Base-by-base conservation (phyloP, 2,888 invertebrate species). In the Callosobruchus maculatus region DNA sequence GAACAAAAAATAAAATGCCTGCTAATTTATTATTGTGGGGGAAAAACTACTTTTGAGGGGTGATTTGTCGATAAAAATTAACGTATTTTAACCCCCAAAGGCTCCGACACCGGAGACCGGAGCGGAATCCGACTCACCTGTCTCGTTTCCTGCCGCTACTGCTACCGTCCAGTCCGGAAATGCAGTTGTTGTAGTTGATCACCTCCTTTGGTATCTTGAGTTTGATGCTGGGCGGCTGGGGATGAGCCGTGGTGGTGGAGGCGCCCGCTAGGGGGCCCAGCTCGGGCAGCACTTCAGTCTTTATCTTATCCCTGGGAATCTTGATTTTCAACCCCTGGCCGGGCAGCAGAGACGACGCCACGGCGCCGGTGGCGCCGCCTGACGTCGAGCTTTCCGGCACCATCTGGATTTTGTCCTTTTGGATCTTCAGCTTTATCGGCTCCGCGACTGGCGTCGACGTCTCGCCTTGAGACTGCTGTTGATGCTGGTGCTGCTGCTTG, bases 201-300 rank as follows among this genome's bases (percentile, higher is more conserved):
- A 91, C 90, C 78, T 94, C 94, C 82, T 94, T 94, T 26, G 94
- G 91, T 78, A 95, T 95, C 88, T 95, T 95, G 80, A 95, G 93
- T 86, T 94, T 95, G 69, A 95, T 86, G 0, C 91, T 22, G n/a
- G 79, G 76, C 20, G 67, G 21, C 7, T 68, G 68, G 20, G 7
- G 21, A 9, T n/a, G n/a, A n/a, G n/a, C n/a, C n/a, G 68, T 22
- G 21, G 68, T 68, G 5, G 78, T 74, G 18, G 49, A 49, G 1
- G 49, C 49, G 1, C 49, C 49, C 49, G 49, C 49, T 3, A 18
- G 49, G 5, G 49, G 13, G 3, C 49, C 49, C 66, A 78, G 71
- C 71, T 90, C 78, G 86, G 88, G 78, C 74, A 86, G 82, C 75
- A 84, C 72, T 78, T 87, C 91, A 71, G 89, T 89, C 79, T 92